Conservation (phyloP, 2,797 vertebrate species). For the Labeo calbasu region DNA sequence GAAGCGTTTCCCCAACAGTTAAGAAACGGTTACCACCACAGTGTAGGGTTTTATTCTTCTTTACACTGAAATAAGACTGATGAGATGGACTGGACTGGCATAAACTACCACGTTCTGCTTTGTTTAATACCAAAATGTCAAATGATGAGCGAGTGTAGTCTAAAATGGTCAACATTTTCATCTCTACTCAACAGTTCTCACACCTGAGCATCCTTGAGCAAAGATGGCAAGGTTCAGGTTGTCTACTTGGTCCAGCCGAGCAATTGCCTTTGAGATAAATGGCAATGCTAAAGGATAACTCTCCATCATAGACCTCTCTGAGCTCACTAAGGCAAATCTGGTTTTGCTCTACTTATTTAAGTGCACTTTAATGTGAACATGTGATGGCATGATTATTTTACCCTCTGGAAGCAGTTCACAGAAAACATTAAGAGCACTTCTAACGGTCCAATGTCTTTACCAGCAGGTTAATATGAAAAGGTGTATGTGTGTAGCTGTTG, state of each 20-base stretch:
- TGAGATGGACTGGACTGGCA: neutral
- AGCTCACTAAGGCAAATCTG: slow-evolving; percentile 45
- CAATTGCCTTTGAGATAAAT: slow-evolving; percentile 18
- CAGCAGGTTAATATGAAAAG: slow-evolving; percentile 53
- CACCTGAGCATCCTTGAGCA: slow-evolving; percentile 3
- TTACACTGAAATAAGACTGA: neutral
- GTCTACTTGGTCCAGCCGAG: neutral
- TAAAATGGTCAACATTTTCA: neutral
- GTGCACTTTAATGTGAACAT: slow-evolving; percentile 58
- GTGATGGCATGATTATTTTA: slow-evolving; percentile 53
- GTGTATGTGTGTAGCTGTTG: slow-evolving; percentile 53
- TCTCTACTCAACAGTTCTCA: neutral
- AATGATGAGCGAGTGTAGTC: neutral
- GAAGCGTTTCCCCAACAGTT: slow-evolving; percentile 38
- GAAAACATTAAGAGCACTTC: slow-evolving; percentile 51
- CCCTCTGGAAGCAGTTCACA: slow-evolving; percentile 52
- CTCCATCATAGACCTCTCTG: slow-evolving; percentile 46
- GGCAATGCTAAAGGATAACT: neutral
- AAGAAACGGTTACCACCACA: slow-evolving; percentile 22
- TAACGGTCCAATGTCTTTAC: slow-evolving; percentile 42
- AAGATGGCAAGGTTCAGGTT: neutral
- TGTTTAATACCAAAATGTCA: neutral
- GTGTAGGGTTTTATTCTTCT: neutral
- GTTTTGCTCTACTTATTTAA: slow-evolving; percentile 51
- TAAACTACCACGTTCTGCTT: neutral